Conservation (phyloP, 1,140 invertebrate species). For the Calosoma granatense region DNA sequence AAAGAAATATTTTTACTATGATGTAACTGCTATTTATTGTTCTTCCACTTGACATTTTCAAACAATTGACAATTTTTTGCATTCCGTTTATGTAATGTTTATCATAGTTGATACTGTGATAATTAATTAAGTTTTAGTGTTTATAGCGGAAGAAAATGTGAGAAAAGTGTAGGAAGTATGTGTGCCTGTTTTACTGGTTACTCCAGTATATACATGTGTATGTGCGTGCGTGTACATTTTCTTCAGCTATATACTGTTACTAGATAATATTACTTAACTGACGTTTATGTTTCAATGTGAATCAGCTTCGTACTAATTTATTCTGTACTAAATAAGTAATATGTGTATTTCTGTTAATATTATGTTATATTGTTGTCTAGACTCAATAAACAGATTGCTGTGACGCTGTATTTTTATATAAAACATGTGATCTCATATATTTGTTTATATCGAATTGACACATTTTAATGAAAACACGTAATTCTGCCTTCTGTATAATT, state of each 20-base stretch:
- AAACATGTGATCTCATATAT: too few species aligned
- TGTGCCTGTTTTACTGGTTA: too few species aligned
- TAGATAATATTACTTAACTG: neutral
- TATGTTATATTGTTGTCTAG: constrained; percentile 3
- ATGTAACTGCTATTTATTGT: constrained; percentile 7
- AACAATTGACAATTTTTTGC: neutral
- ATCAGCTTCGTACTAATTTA: neutral
- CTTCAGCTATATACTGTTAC: neutral
- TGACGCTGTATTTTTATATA: neutral
- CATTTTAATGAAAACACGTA: too few species aligned
- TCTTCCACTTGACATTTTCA: neutral
- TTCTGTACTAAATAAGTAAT: neutral
- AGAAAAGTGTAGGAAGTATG: too few species aligned
- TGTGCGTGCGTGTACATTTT: too few species aligned
- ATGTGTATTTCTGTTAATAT: constrained; percentile 1
- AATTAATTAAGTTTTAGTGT: neutral
- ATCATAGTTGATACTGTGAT: constrained; percentile 3
- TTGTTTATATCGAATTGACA: too few species aligned
- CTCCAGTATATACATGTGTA: too few species aligned
- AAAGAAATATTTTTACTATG: constrained; percentile 8
- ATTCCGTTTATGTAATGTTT: constrained; percentile 1
- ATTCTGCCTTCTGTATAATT: too few species aligned
- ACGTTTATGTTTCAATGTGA: neutral
- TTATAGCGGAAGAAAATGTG: too few species aligned
- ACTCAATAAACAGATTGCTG: constrained; percentile 4